phyloP scores from a whole-genome alignment of 2,797 vertebrate species.

The Silurus aristotelis region DNA sequence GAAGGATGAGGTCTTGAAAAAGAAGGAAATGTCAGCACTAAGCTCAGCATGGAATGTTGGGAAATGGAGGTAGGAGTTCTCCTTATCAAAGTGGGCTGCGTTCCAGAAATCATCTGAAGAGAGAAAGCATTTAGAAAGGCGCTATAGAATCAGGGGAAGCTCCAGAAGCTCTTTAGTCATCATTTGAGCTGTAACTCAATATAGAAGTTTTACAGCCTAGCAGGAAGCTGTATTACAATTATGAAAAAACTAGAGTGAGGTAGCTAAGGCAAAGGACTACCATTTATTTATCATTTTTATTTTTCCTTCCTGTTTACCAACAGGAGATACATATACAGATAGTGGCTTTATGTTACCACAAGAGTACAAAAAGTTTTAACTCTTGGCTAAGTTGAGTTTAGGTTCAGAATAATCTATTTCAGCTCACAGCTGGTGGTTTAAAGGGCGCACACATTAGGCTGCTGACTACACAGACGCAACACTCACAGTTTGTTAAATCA shows the following conservation, averaged over 20 bases:
- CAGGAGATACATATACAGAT: not conserved
- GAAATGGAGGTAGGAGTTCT: slow-evolving; percentile 91
- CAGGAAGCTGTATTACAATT: not conserved
- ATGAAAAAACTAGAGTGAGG: too few species aligned
- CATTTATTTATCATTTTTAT: too few species aligned
- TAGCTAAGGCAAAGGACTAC: too few species aligned
- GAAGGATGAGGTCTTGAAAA: slow-evolving; percentile 90
- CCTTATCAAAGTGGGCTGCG: slow-evolving; percentile 88
- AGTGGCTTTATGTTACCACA: not conserved
- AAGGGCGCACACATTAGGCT: not conserved
- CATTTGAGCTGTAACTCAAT: not conserved
- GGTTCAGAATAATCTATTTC: too few species aligned
- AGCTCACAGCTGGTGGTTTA: not conserved
- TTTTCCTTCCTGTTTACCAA: too few species aligned
- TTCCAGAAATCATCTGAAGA: slow-evolving; percentile 85
- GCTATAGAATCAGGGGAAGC: not conserved
- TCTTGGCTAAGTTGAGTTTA: not conserved
- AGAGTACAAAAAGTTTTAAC: not conserved
- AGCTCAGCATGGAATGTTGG: slow-evolving; percentile 91
- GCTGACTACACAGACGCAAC: not conserved
- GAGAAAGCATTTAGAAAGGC: slow-evolving; percentile 26
- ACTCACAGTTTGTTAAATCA: not conserved
- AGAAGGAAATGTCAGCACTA: slow-evolving; percentile 90
- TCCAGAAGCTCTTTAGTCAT: slow-evolving; percentile 6
- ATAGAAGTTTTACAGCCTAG: not conserved